These are phyloP conservation scores for Ophion slaviceki DNA, from an alignment of 2,888 invertebrate species.

Conservation along the genomic window DNA sequence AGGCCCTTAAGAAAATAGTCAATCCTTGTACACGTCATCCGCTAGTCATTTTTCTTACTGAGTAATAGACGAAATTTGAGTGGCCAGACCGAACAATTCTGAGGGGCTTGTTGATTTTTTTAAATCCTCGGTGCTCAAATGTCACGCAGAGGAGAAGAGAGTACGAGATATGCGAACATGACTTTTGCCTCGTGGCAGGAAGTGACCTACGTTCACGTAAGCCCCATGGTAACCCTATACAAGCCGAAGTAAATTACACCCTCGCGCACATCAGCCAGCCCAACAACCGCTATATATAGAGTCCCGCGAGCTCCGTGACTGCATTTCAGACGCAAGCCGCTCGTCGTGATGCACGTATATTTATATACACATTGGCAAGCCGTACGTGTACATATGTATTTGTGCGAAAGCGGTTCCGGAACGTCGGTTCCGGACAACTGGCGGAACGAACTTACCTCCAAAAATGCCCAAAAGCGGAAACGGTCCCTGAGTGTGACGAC, in stretches of 20 bases:
- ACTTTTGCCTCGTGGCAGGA: constrained; percentile 54
- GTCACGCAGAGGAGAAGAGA: constrained; percentile 5
- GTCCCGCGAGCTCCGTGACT: constrained; percentile 46
- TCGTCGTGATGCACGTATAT: constrained; percentile 1
- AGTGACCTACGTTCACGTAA: constrained; percentile 49
- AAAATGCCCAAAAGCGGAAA: constrained; percentile 67
- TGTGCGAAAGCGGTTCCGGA: constrained; percentile 73
- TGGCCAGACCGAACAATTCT: not conserved
- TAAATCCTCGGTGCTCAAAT: not conserved
- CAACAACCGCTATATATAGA: constrained; percentile 2
- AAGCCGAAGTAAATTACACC: constrained; percentile 61
- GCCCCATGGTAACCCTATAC: constrained; percentile 56
- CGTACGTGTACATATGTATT: not conserved
- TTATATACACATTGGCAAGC: not conserved
- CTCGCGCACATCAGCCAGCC: constrained; percentile 37
- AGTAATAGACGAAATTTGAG: not conserved
- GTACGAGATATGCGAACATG: constrained; percentile 31
- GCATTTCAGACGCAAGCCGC: constrained; percentile 33
- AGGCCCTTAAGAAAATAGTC: too few relatives aligned
- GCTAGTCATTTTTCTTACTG: not conserved
- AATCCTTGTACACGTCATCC: too few relatives aligned
- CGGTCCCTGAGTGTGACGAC: constrained; percentile 45
- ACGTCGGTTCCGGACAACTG: constrained; percentile 72
- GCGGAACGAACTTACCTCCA: constrained; percentile 64
- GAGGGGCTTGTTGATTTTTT: not conserved